Evolutionary conservation across 2,888 invertebrate genomes (phyloP), one percentile per base, ranked within the genome.

Genomic region (Petrophora chlorosata): DNA sequence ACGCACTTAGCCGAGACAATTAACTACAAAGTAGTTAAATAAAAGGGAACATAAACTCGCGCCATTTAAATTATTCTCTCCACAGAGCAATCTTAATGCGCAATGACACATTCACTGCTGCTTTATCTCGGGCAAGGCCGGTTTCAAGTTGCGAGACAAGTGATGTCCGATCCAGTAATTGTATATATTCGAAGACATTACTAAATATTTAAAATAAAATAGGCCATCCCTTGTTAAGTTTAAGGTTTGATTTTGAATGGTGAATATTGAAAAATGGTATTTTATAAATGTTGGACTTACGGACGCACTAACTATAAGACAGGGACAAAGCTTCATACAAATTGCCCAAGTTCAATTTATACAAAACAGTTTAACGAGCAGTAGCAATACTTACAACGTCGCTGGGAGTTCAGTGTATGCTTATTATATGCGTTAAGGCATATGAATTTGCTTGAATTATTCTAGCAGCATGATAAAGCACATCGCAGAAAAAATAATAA

Each of bases 21-120:
- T 56, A 58, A 54, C 46, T 47, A 59, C 55, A 59, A 50, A 54
- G 52, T 53, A 53, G 53, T 53, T 38, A 46, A 56, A 61, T 44
- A 56, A 59, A 57, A 35, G 52, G 45, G 35, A 39, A 55, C 48
- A 48, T 50, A 57, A 52, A 56, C 54, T 56, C 51, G 50, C 58
- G 54, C 51, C 50, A 63, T 70, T 69, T 61, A 63, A 68, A 70
- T 72, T 65, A 70, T 70, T 65, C 62, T 49, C 57, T 68, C 68
- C 63, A 64, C 65, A 66, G 61, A 67, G 65, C 65, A 67, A 73
- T 73, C 72, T 73, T 75, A 73, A 76, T 73, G 65, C 56, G 59
- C 64, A 73, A 68, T 76, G 73, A 71, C 72, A 73, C 63, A 67
- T 69, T 63, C 67, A 68, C 63, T 66, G 65, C 68, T 65, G 67